These are phyloP conservation scores for Euplagia quadripunctaria DNA, from an alignment of 2,888 invertebrate species.

Conservation along the genomic window DNA sequence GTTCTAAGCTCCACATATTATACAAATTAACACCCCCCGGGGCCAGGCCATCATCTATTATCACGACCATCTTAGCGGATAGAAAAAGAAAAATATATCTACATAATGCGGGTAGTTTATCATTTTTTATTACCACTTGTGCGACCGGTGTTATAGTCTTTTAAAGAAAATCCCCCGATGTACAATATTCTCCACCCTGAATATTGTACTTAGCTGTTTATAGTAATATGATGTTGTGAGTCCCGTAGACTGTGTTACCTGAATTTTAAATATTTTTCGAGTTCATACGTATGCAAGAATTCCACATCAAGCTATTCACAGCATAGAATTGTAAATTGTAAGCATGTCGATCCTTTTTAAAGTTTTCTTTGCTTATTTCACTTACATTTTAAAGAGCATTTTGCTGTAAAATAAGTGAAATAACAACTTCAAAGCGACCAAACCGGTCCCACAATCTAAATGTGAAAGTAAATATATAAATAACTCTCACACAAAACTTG, in stretches of 20 bases:
- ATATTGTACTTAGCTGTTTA: background rate
- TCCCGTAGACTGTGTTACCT: background rate
- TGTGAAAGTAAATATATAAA: constrained; percentile 32
- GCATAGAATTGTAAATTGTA: constrained; percentile 13
- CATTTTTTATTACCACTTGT: constrained; percentile 45
- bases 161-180: constrained; percentile 34
- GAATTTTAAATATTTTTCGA: background rate
- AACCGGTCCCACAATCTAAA: constrained; percentile 24
- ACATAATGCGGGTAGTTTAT: constrained; percentile 47
- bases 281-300: constrained; percentile 3
- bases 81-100: constrained; percentile 48
- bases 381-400: constrained; percentile 20
- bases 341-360: constrained; percentile 11
- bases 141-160: constrained; percentile 31
- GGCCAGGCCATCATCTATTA: constrained; percentile 28
- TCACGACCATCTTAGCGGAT: constrained; percentile 38
- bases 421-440: constrained; percentile 22
- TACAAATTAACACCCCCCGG: constrained; percentile 29
- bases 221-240: background rate
- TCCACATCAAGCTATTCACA: background rate
- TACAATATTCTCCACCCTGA: constrained; percentile 16
- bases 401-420: constrained; percentile 35
- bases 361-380: constrained; percentile 14
- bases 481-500: constrained; percentile 36
- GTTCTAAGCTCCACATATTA: constrained; percentile 30